Percentiles rank a stretch among this genome's conserved stretches.
Evolutionary conservation across 2,113 vertebrate genomes (phyloP).

Genomic region (Burhinus oedicnemus): DNA sequence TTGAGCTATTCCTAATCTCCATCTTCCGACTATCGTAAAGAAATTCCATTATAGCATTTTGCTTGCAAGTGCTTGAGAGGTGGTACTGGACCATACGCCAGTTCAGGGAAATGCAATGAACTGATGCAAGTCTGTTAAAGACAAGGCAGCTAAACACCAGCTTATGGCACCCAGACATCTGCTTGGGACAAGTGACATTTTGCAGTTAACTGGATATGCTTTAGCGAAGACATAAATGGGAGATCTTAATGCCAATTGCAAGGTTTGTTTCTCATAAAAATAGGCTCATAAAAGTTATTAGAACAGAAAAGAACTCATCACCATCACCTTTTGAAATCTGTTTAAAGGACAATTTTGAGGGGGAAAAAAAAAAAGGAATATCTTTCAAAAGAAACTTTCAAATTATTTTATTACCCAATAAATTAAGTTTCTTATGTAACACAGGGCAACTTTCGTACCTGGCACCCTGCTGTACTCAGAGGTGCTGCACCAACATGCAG

Average conservation of each 20-base stretch:
- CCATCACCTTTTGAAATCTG: not conserved
- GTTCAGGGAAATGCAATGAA: not conserved
- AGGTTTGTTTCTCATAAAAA: conserved; percentile 41
- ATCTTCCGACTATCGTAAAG: not conserved
- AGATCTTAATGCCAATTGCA: conserved; percentile 27
- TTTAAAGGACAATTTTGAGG: not conserved
- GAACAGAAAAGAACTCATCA: conserved; percentile 1
- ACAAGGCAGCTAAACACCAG: not conserved
- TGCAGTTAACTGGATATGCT: conserved; percentile 5
- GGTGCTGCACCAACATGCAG: rapidly evolving
- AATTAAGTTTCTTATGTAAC: not conserved
- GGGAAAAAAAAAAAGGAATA: not conserved
- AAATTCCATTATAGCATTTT: not conserved
- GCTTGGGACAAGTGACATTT: conserved; percentile 11
- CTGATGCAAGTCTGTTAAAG: not conserved
- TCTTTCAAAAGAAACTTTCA: not conserved
- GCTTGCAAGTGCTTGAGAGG: not conserved
- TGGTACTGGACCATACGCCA: not conserved
- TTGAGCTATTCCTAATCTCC: not conserved
- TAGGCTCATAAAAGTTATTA: conserved; percentile 32
- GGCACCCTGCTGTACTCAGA: not conserved
- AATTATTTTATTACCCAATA: not conserved
- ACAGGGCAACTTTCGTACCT: not conserved
- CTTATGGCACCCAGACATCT: not conserved
- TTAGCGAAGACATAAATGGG: conserved; percentile 2